phyloP scores from a whole-genome alignment of 2,888 invertebrate genomes.

The Ommatoiulus sabulosus region DNA sequence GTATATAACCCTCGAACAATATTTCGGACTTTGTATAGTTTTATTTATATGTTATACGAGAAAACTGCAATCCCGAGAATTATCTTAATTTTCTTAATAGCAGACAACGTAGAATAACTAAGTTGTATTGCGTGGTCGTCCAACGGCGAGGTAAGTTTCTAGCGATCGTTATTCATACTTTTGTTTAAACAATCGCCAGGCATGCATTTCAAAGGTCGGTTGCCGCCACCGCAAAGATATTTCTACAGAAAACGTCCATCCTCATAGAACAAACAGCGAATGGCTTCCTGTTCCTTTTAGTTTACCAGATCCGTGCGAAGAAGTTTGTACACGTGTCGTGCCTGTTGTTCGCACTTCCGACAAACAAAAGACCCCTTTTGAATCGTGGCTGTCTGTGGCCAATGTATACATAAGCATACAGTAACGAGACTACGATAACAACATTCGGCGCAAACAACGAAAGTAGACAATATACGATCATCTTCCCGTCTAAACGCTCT shows the following conservation, averaged over 20 bases:
- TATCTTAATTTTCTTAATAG: no score
- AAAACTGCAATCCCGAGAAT: no score
- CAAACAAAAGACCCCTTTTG: slow-evolving; percentile 30
- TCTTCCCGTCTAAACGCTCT: neutral
- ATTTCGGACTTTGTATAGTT: no score
- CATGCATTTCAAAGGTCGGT: no score
- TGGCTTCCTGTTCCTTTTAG: slow-evolving; percentile 3
- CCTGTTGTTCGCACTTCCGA: neutral
- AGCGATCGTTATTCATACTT: no score
- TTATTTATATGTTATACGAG: no score
- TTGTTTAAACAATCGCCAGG: no score
- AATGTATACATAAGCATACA: neutral
- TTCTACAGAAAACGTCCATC: neutral
- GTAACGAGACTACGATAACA: neutral
- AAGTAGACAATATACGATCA: neutral
- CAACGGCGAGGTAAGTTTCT: no score
- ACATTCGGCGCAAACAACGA: neutral
- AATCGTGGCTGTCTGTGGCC: slow-evolving; percentile 3
- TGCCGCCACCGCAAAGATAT: neutral
- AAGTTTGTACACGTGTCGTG: neutral
- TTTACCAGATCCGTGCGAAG: neutral
- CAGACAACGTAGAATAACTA: no score
- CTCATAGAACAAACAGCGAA: neutral
- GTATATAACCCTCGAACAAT: no score
- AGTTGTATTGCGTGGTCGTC: no score